Evolutionary conservation across 1,140 invertebrate genomes (phyloP).

Genomic region (Drosophila sucinea): DNA sequence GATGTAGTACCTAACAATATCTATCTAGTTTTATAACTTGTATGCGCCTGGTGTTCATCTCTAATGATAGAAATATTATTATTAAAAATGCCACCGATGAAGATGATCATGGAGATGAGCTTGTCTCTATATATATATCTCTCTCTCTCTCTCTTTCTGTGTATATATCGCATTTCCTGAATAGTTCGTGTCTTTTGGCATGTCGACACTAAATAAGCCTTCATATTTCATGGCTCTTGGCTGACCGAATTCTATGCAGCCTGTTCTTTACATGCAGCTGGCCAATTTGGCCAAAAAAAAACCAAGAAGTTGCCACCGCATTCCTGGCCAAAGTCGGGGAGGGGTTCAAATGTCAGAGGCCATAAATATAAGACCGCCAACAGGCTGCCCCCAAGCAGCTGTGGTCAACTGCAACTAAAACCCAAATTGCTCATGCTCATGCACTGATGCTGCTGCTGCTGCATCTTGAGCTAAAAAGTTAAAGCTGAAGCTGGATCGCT

Average conservation of each 20-base stretch:
- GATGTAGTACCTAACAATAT: no score
- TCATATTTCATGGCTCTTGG: slow-evolving; percentile 73
- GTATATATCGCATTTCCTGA: not conserved
- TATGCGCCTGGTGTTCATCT: slow-evolving; percentile 22
- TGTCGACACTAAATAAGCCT: slow-evolving; percentile 81
- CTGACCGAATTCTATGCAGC: slow-evolving; percentile 76
- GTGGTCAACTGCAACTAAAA: not conserved
- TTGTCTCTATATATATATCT: no score
- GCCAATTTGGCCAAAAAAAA: slow-evolving; percentile 23
- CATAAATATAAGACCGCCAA: slow-evolving; percentile 62
- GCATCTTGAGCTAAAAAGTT: not conserved
- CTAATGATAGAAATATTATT: slow-evolving; percentile 45
- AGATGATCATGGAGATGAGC: slow-evolving; percentile 21
- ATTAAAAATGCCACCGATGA: slow-evolving; percentile 71
- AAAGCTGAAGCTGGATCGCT: slow-evolving; percentile 23
- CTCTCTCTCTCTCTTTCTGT: not conserved
- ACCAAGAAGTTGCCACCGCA: slow-evolving; percentile 46
- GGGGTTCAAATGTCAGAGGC: slow-evolving; percentile 71
- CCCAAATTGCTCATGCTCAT: slow-evolving; percentile 16
- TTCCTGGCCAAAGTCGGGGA: slow-evolving; percentile 49
- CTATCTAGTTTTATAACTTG: no score
- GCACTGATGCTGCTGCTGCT: slow-evolving; percentile 3
- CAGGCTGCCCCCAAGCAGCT: slow-evolving; percentile 26
- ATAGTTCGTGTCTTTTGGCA: slow-evolving; percentile 16
- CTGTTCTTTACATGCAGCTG: slow-evolving; percentile 56